phyloP scores from a whole-genome alignment of 1,140 invertebrate genomes.

The Zaprionus inermis region DNA sequence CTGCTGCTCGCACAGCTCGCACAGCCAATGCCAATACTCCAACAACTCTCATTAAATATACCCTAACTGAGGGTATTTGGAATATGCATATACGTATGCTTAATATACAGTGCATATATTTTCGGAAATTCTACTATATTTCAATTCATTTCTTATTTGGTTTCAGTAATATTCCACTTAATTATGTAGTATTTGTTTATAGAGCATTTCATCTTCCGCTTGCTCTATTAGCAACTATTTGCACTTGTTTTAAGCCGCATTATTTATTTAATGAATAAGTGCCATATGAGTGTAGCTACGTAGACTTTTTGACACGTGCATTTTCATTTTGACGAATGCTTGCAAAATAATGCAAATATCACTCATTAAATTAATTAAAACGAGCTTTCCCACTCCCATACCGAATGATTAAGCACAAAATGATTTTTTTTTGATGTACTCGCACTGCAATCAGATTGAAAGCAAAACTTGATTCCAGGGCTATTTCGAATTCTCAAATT shows the following conservation, averaged over 20 bases:
- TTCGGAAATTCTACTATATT: background rate
- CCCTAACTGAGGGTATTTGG: background rate
- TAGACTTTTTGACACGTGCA: conserved; percentile 53
- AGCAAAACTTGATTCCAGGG: background rate
- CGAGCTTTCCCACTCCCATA: conserved; percentile 32
- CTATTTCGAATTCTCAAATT: conserved; percentile 7
- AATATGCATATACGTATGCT: background rate
- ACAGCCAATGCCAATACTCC: background rate
- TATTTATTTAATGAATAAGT: conserved; percentile 51
- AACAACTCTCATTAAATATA: conserved; percentile 1
- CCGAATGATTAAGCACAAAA: conserved; percentile 56
- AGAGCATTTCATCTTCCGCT: background rate
- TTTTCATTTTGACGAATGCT: conserved; percentile 57
- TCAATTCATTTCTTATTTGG: background rate
- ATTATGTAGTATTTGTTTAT: background rate
- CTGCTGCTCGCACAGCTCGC: background rate
- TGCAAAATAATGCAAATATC: conserved; percentile 64
- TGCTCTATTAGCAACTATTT: background rate
- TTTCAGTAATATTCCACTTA: background rate
- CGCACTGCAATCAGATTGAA: conserved; percentile 6
- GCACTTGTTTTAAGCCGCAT: conserved; percentile 46
- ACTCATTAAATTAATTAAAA: conserved; percentile 77
- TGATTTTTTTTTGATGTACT: conserved; percentile 7
- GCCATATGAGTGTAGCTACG: conserved; percentile 15
- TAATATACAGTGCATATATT: background rate